A percentile compares a stretch with the other conserved stretches of the same genome.
phyloP scores from a whole-genome alignment of 2,797 vertebrate genomes.

The Rhinogobio ventralis region DNA sequence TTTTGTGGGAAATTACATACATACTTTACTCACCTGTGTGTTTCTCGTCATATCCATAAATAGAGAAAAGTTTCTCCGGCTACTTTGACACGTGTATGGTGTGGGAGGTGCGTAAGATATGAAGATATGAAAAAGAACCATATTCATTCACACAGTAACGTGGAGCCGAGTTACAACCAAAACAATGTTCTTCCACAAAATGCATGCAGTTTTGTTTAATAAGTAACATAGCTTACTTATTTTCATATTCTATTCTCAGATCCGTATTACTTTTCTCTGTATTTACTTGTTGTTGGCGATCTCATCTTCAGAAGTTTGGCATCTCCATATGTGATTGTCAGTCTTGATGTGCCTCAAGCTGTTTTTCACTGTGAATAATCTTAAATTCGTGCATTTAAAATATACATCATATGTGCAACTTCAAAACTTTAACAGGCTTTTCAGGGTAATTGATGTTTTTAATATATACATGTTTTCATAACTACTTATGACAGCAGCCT shows the following conservation, averaged over 20 bases:
- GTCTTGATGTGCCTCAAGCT: conserved; percentile 29
- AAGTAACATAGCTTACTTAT: too few species aligned
- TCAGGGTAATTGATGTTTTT: conserved; percentile 33
- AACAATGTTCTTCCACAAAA: neutral
- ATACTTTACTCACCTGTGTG: too few species aligned
- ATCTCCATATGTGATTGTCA: conserved; percentile 35
- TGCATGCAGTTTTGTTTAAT: neutral
- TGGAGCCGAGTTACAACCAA: neutral
- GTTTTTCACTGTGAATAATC: conserved; percentile 16
- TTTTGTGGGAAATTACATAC: too few species aligned
- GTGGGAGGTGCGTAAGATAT: too few species aligned
- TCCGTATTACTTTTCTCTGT: neutral
- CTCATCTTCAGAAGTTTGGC: neutral
- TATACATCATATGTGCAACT: conserved; percentile 22
- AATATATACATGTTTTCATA: conserved; percentile 62
- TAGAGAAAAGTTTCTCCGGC: too few species aligned
- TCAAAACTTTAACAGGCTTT: conserved; percentile 18
- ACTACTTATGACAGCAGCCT: conserved; percentile 65
- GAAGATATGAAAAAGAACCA: too few species aligned
- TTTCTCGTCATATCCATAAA: too few species aligned
- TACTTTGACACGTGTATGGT: too few species aligned
- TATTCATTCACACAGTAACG: too few species aligned
- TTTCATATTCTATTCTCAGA: neutral
- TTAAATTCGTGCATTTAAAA: conserved; percentile 17
- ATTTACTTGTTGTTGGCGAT: conserved; percentile 10